phyloP scores from a whole-genome alignment of 1,140 invertebrate genomes.

The Pachyrhynchus sulphureomaculatus region DNA sequence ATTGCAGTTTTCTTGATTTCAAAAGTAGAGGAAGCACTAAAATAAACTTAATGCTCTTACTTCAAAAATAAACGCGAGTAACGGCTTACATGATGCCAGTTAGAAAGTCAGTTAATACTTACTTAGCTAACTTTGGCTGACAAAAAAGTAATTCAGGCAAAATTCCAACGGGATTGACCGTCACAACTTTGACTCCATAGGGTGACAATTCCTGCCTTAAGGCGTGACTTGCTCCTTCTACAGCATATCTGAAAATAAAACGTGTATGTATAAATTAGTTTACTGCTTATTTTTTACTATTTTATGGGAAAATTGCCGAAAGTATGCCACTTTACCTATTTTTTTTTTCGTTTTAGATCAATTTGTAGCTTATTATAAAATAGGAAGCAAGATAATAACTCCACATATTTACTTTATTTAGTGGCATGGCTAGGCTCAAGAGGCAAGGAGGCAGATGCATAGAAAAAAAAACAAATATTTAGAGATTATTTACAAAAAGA shows the following conservation, averaged over 20 bases:
- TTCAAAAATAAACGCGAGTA: too few relatives aligned
- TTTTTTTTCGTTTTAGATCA: too few relatives aligned
- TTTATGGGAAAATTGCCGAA: background rate
- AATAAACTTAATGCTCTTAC: too few relatives aligned
- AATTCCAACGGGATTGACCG: constrained; percentile 70
- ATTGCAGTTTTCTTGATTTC: too few relatives aligned
- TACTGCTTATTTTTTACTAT: background rate
- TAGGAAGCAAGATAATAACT: too few relatives aligned
- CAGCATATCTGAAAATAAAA: constrained; percentile 59
- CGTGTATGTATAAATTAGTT: background rate
- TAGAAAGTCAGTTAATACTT: constrained; percentile 23
- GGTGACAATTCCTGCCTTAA: constrained; percentile 67
- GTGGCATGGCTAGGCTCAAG: too few relatives aligned
- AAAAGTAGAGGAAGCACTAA: too few relatives aligned
- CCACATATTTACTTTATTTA: too few relatives aligned
- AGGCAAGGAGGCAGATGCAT: too few relatives aligned
- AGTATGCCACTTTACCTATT: background rate
- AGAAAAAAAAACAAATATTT: too few relatives aligned
- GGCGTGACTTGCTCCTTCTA: constrained; percentile 71
- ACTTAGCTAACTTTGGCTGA: constrained; percentile 59
- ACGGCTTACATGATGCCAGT: background rate
- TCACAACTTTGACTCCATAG: constrained; percentile 70
- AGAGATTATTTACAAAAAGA: too few relatives aligned
- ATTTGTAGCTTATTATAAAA: too few relatives aligned
- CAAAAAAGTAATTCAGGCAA: constrained; percentile 64